Base-by-base conservation (phyloP, 2,797 vertebrate species). In the Arrhamphus sclerolepis region DNA sequence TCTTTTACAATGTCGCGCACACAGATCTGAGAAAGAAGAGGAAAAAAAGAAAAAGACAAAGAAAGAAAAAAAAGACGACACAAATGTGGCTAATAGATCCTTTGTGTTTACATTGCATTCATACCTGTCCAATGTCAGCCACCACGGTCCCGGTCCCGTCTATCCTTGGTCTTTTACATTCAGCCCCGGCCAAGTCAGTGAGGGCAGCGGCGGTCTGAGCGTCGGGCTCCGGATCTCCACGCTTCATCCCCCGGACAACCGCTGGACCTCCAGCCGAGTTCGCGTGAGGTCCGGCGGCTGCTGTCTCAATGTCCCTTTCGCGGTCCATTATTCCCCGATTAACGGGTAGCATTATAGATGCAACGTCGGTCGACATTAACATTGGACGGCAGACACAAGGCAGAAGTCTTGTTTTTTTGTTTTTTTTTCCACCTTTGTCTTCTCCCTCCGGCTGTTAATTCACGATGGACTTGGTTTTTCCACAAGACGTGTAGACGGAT, bases 351-450 rank as follows among this genome's bases (percentile, higher is more conserved):
- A 91, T 86, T 72, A 92, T 81, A 64, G 91, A 89, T 68, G 90
- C 89, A 75, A 92, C 90, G 89, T 93, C 91, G 86, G 90, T 92
- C 90, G 91, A 93, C 92, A 93, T 93, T 89, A 92, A 91, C 91
- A 92, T 90, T 62, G 89, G 89, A 89, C 82, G 81, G 86, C 67
- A 61, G 80, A 76, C 62, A 56, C 66, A 79, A 66, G 51, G 75
- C 62, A 76, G 72, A 81, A 73, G 67, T 81, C 52, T 62, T 42
- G 17, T 41, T 48, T 13, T 44, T 18, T 40, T 31, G 18, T 47
- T 18, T 50, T 20, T 44, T 61, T 41, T 64, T 52, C 21, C 21
- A 43, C 59, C 66, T 64, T 26, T 55, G 60, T 9, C 18, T 49
- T 46, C 56, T 42, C 60, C 34, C 76, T 72, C 75, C 58, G 43